phyloP scores from a whole-genome alignment of 1,140 invertebrate genomes.

The Drosophila varians region DNA sequence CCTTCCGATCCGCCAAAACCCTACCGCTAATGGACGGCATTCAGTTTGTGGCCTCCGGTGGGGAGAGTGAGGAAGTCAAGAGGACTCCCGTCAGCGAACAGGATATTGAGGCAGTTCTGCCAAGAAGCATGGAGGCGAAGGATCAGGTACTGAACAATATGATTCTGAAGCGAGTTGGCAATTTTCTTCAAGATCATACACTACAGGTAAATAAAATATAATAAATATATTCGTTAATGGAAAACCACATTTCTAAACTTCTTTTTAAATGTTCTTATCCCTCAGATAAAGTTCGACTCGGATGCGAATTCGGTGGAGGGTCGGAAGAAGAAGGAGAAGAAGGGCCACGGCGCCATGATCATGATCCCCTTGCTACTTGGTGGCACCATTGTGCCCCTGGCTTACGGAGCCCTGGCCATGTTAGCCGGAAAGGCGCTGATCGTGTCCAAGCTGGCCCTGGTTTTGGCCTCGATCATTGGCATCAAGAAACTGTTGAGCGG shows the following conservation, averaged over 20 bases:
- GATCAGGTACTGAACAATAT: constrained; percentile 89
- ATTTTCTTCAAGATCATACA: constrained; percentile 90
- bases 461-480: constrained; percentile 91
- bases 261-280: neutral
- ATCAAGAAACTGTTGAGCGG: constrained; percentile 91
- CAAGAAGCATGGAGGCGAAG: constrained; percentile 88
- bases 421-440: constrained; percentile 93
- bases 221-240: no score
- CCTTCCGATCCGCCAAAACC: constrained; percentile 86
- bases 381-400: constrained; percentile 90
- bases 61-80: constrained; percentile 54
- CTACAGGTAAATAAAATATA: constrained; percentile 86
- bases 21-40: constrained; percentile 89
- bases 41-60: constrained; percentile 85
- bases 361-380: constrained; percentile 91
- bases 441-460: constrained; percentile 91
- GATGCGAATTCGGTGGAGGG: constrained; percentile 60
- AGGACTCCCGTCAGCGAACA: constrained; percentile 81
- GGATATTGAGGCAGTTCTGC: constrained; percentile 88
- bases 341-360: constrained; percentile 88
- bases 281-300: constrained; percentile 66
- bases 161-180: constrained; percentile 89
- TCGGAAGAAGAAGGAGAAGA: constrained; percentile 86
- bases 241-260: no score
- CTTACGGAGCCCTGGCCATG: constrained; percentile 90